Evolutionary conservation across 2,113 vertebrate species (phyloP).

Genomic region (Edolisoma coerulescens): DNA sequence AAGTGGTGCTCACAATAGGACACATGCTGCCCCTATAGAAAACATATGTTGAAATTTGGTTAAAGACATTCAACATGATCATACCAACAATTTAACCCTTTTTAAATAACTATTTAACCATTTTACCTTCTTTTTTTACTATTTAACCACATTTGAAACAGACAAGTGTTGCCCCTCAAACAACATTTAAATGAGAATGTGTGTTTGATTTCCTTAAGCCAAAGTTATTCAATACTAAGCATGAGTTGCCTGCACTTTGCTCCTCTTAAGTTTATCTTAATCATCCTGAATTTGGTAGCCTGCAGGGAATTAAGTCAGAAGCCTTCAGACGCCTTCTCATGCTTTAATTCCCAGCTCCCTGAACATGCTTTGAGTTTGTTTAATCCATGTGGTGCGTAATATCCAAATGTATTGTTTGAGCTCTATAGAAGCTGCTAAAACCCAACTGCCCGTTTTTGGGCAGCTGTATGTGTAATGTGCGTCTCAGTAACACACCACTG

Average conservation of each 20-base stretch:
- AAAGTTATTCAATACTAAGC: not conserved
- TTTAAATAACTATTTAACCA: not conserved
- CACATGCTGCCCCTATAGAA: not conserved
- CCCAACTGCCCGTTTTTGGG: accelerated
- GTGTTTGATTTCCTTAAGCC: constrained; percentile 22
- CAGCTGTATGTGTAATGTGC: not conserved
- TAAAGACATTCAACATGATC: not conserved
- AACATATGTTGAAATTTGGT: not conserved
- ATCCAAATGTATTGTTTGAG: not conserved
- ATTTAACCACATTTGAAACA: not conserved
- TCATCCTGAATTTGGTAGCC: not conserved
- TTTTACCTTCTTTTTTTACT: not conserved
- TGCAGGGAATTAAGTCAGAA: not conserved
- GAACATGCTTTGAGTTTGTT: not conserved
- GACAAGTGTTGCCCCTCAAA: not conserved
- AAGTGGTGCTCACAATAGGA: not conserved
- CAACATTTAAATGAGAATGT: not conserved
- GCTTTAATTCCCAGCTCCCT: constrained; percentile 16
- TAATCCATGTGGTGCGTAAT: not conserved
- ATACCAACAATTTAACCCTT: not conserved
- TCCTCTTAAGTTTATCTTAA: not conserved
- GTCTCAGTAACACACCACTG: not conserved
- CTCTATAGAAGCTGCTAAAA: not conserved
- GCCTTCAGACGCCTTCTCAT: not conserved
- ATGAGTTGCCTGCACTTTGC: not conserved